Conservation (phyloP, 2,797 vertebrate species). For the Oreochromis mossambicus region DNA sequence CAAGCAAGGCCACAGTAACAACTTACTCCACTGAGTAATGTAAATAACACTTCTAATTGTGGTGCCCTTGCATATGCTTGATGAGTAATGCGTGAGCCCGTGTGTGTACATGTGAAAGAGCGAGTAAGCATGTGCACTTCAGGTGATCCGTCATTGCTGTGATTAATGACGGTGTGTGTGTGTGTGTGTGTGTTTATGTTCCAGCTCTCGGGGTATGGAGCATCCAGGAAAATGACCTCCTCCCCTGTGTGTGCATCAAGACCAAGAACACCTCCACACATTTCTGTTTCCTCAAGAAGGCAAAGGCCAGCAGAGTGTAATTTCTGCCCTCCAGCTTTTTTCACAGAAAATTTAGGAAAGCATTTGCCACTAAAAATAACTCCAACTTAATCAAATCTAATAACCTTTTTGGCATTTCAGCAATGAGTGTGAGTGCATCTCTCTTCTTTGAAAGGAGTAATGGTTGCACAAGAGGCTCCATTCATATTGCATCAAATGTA, state of each 20-base stretch:
- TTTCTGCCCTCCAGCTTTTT: background rate
- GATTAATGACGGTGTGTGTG: slow-evolving; percentile 36
- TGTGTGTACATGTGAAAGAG: background rate
- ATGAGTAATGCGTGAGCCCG: background rate
- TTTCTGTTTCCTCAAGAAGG: background rate
- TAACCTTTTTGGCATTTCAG: background rate
- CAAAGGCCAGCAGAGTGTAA: background rate
- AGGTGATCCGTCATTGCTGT: background rate
- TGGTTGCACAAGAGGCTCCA: slow-evolving; percentile 16
- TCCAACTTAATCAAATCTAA: slow-evolving; percentile 9
- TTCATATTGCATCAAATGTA: slow-evolving; percentile 31
- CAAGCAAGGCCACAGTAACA: background rate
- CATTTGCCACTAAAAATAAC: slow-evolving; percentile 26
- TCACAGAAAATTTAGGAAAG: slow-evolving; percentile 23
- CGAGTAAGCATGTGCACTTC: slow-evolving; percentile 1
- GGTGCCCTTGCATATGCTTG: background rate
- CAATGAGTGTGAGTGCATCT: background rate
- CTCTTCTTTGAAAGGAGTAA: slow-evolving; percentile 8
- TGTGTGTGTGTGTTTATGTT: background rate
- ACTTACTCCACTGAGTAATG: background rate
- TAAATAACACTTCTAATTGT: slow-evolving; percentile 16
- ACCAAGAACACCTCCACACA: background rate
- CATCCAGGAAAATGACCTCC: slow-evolving; percentile 35
- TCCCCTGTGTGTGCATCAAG: background rate
- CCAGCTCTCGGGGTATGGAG: slow-evolving; percentile 9